Percentiles rank a stretch among this genome's conserved stretches.
phyloP scores from a whole-genome alignment of 2,797 vertebrate genomes.

The Acanthiza pusilla region DNA sequence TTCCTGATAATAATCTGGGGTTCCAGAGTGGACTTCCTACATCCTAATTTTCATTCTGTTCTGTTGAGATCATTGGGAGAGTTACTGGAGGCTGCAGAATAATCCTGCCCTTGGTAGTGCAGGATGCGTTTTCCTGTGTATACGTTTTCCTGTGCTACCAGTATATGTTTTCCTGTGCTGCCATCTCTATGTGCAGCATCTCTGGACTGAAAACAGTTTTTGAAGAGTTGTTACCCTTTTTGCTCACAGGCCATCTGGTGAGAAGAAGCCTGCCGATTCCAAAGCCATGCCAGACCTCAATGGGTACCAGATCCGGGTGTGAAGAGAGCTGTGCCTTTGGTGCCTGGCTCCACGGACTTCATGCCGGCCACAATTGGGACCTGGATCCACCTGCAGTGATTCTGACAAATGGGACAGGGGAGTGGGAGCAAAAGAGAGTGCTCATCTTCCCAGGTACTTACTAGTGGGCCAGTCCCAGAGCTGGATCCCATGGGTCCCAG shows the following conservation, averaged over 20 bases:
- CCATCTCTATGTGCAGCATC: background rate
- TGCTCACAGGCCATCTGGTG: conserved; percentile 83
- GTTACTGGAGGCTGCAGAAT: background rate
- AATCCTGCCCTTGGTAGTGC: background rate
- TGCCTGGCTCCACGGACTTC: background rate
- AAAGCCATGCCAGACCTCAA: conserved; percentile 89
- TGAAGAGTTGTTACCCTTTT: background rate
- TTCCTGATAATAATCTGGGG: background rate
- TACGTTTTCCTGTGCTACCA: too few relatives aligned
- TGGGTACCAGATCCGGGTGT: conserved; percentile 97
- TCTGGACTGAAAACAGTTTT: background rate
- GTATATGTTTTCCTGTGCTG: too few relatives aligned
- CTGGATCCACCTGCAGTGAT: conserved; percentile 16
- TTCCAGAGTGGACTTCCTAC: background rate
- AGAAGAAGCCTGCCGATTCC: conserved; percentile 88
- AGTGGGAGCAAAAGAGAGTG: background rate
- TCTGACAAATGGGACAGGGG: background rate
- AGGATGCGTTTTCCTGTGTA: too few relatives aligned
- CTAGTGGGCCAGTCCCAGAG: background rate
- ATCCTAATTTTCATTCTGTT: background rate
- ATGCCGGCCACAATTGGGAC: background rate
- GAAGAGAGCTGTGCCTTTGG: conserved; percentile 59
- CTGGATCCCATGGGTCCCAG: conserved; percentile 45
- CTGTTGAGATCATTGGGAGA: background rate
- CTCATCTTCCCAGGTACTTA: conserved; percentile 33